Evolutionary conservation across 2,888 invertebrate genomes (phyloP).

Genomic region (Cephus pygmeus): DNA sequence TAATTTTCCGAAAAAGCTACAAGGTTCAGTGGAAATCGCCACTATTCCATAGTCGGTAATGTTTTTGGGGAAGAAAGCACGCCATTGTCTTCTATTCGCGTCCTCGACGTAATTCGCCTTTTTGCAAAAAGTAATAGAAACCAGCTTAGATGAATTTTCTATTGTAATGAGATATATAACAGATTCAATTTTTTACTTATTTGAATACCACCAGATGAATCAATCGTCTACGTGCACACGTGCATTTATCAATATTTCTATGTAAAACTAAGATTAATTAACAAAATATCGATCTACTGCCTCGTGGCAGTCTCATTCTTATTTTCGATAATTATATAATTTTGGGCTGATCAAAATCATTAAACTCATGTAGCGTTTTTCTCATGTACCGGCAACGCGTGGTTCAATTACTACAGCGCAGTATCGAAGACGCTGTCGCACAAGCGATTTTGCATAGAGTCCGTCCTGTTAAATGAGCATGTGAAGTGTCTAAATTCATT

Average conservation of each 20-base stretch:
- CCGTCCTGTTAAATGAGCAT: not conserved
- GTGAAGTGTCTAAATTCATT: not conserved
- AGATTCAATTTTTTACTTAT: not conserved
- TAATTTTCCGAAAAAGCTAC: constrained; percentile 4
- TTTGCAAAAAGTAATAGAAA: not conserved
- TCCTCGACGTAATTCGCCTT: constrained; percentile 8
- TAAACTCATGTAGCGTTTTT: not conserved
- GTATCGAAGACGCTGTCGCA: not conserved
- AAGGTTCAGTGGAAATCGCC: constrained; percentile 15
- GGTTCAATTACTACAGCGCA: not conserved
- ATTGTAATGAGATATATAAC: not conserved
- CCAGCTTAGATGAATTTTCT: not conserved
- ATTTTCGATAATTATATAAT: not conserved
- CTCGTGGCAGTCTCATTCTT: not conserved
- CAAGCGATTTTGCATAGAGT: not conserved
- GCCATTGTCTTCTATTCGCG: constrained; percentile 34
- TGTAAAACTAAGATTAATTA: not conserved
- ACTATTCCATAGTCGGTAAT: not conserved
- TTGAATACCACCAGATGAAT: not conserved
- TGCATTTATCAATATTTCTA: not conserved
- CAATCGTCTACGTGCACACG: not conserved
- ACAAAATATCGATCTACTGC: not conserved
- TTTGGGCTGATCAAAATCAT: not conserved
- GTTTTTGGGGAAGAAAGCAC: constrained; percentile 17
- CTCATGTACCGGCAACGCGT: not conserved